phyloP scores from a whole-genome alignment of 2,113 vertebrate species.

The Charadrius vociferus region DNA sequence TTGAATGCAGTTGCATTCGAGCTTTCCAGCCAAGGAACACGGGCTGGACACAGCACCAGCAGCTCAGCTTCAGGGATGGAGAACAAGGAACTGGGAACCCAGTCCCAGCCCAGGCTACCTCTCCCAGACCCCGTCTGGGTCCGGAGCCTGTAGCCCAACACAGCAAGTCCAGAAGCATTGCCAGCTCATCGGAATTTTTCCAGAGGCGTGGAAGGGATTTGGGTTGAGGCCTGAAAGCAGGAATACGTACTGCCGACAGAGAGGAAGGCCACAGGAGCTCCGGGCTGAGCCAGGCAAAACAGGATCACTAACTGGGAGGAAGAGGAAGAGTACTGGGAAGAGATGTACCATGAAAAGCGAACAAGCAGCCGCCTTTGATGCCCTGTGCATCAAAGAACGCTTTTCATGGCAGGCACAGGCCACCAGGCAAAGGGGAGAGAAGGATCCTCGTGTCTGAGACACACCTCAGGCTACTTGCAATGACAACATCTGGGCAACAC shows the following conservation, averaged over 20 bases:
- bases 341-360: rapidly evolving
- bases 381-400: rapidly evolving
- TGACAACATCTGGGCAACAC: background rate
- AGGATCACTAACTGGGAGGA: background rate
- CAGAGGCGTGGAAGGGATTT: background rate
- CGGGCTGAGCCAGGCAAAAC: background rate
- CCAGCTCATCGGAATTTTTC: background rate
- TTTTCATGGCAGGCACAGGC: background rate
- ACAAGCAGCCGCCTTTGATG: background rate
- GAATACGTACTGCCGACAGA: background rate
- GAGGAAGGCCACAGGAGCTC: background rate
- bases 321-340: background rate
- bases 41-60: background rate
- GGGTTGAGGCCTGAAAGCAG: background rate
- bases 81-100: background rate
- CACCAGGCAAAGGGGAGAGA: background rate
- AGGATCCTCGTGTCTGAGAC: background rate
- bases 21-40: background rate
- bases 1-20: background rate
- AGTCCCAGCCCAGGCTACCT: background rate
- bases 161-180: rapidly evolving
- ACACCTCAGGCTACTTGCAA: background rate
- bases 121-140: background rate
- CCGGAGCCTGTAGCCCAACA: background rate
- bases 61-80: background rate